Evolutionary conservation across 2,113 vertebrate genomes (phyloP).

Genomic region (Lasiurus borealis): DNA sequence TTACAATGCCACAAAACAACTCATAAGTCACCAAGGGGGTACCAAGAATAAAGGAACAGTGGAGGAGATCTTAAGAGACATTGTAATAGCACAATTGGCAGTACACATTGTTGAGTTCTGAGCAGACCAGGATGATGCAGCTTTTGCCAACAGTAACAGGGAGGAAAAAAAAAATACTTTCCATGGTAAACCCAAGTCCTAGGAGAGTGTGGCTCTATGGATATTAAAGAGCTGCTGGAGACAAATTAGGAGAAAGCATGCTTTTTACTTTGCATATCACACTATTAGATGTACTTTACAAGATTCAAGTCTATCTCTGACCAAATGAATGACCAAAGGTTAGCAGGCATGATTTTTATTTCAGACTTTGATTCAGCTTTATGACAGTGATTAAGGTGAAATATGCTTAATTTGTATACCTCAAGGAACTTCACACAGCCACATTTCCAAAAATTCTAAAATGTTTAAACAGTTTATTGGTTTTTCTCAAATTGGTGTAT

Average conservation of each 20-base stretch:
- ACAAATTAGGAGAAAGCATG: neutral
- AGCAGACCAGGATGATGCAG: slow-evolving; percentile 37
- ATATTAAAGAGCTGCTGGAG: neutral
- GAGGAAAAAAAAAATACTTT: slow-evolving; percentile 59
- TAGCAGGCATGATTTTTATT: neutral
- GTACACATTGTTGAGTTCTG: slow-evolving; percentile 27
- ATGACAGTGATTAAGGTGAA: slow-evolving; percentile 36
- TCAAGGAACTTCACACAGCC: slow-evolving; percentile 1
- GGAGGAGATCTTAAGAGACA: slow-evolving; percentile 49
- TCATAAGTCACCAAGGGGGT: slow-evolving; percentile 57
- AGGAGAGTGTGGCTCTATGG: neutral
- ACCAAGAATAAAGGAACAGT: slow-evolving; percentile 48
- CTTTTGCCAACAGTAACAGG: slow-evolving; percentile 63
- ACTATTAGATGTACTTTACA: neutral
- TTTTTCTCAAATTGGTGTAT: neutral
- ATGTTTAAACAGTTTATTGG: neutral
- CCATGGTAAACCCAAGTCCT: slow-evolving; percentile 27
- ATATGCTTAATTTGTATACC: slow-evolving; percentile 37
- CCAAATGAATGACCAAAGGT: neutral
- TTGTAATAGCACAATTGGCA: slow-evolving; percentile 44
- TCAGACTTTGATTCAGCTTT: slow-evolving; percentile 5
- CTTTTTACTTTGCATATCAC: neutral
- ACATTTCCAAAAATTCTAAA: slow-evolving; percentile 4
- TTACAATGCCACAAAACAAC: slow-evolving; percentile 35
- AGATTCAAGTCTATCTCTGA: neutral